Evolutionary conservation across 2,888 invertebrate species (phyloP).

Genomic region (Lepidonotus clava): DNA sequence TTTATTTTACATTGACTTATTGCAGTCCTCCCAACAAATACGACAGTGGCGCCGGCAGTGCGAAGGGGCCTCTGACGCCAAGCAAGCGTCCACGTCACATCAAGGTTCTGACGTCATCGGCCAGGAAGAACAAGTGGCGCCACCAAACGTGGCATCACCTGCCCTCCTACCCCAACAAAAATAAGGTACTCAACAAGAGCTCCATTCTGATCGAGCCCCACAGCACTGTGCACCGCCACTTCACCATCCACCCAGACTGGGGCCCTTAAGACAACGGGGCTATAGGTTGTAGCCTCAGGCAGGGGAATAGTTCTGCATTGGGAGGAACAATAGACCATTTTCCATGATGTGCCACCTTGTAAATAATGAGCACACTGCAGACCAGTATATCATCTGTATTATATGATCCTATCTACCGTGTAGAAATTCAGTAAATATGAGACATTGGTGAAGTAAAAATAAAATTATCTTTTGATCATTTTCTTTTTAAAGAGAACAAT

Average conservation of each 20-base stretch:
- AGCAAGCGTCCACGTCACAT: constrained; percentile 61
- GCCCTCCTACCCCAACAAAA: constrained; percentile 69
- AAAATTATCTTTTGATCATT: too few relatives aligned
- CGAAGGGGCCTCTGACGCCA: neutral
- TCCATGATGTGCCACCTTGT: too few relatives aligned
- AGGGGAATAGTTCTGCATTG: too few relatives aligned
- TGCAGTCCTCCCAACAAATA: constrained; percentile 33
- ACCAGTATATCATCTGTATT: too few relatives aligned
- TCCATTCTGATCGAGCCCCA: constrained; percentile 73
- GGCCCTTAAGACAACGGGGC: constrained; percentile 64
- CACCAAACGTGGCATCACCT: constrained; percentile 78
- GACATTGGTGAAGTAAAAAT: too few relatives aligned
- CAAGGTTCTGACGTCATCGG: constrained; percentile 71
- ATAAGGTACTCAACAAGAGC: constrained; percentile 70
- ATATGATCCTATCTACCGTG: too few relatives aligned
- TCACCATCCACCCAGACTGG: constrained; percentile 77
- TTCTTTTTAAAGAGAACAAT: too few relatives aligned
- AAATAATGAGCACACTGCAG: too few relatives aligned
- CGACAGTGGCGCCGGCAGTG: neutral
- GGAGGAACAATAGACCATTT: too few relatives aligned
- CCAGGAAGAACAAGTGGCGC: constrained; percentile 75
- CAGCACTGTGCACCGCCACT: constrained; percentile 70
- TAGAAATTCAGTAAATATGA: too few relatives aligned
- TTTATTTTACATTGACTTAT: neutral
- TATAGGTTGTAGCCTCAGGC: too few relatives aligned